A percentile compares a stretch with the other conserved stretches of the same genome.
These are phyloP conservation scores for Calliopsis andreniformis DNA, from an alignment of 1,140 invertebrate genomes.

Conservation along the genomic window DNA sequence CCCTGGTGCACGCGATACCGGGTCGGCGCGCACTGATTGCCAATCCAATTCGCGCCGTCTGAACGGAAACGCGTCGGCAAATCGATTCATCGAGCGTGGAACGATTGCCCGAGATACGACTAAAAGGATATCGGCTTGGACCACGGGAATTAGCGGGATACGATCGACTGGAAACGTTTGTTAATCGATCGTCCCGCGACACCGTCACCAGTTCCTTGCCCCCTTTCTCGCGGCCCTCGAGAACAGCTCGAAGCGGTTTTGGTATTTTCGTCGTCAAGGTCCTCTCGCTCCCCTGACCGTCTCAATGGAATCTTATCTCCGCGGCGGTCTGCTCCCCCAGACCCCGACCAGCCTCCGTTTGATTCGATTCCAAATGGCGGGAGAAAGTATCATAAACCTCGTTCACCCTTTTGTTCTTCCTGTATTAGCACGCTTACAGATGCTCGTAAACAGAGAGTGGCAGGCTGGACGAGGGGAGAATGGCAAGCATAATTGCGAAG, in stretches of 20 bases:
- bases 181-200: background rate
- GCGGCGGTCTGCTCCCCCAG: too few relatives aligned
- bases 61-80: slow-evolving; percentile 52
- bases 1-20: slow-evolving; percentile 36
- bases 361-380: slow-evolving; percentile 1
- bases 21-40: slow-evolving; percentile 49
- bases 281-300: background rate
- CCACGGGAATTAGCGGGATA: slow-evolving; percentile 13
- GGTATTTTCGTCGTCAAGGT: slow-evolving; percentile 26
- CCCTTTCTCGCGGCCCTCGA: background rate
- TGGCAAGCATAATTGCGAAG: background rate
- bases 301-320: slow-evolving; percentile 9
- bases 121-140: slow-evolving; percentile 27
- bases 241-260: background rate
- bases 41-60: slow-evolving; percentile 52
- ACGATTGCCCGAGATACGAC: slow-evolving; percentile 34
- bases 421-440: background rate
- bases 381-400: background rate
- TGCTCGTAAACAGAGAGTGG: background rate
- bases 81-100: slow-evolving; percentile 52
- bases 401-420: background rate
- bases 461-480: background rate
- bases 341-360: background rate
- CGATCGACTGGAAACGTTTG: background rate
- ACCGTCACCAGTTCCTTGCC: background rate